Evolutionary conservation across 2,888 invertebrate species (phyloP).

Genomic region (Therioaphis trifolii): DNA sequence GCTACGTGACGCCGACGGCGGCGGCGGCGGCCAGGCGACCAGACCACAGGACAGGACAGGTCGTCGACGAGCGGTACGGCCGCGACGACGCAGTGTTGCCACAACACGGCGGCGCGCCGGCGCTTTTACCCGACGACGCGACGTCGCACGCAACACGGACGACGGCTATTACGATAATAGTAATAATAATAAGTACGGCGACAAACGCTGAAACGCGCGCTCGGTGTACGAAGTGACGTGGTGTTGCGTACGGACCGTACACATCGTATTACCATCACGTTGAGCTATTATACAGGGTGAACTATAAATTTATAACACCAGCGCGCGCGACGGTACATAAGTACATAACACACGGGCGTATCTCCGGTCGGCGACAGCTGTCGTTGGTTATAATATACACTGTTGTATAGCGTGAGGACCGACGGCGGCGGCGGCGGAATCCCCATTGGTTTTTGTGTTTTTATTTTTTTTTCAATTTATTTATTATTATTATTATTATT

Average conservation of each 20-base stretch:
- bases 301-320: too few relatives aligned
- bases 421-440: slow-evolving; percentile 25
- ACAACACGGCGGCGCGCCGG: not conserved
- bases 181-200: too few relatives aligned
- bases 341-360: slow-evolving; percentile 40
- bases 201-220: too few relatives aligned
- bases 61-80: not conserved
- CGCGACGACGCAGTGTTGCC: not conserved
- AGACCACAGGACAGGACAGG: too few relatives aligned
- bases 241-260: too few relatives aligned
- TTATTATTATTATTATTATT: too few relatives aligned
- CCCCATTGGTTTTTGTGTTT: slow-evolving; percentile 35
- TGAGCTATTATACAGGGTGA: too few relatives aligned
- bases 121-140: not conserved
- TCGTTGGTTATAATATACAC: too few relatives aligned
- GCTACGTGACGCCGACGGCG: not conserved
- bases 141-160: not conserved
- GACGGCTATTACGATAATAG: not conserved
- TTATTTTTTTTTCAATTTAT: not conserved
- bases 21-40: not conserved
- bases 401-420: too few relatives aligned
- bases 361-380: slow-evolving; percentile 13
- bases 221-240: too few relatives aligned
- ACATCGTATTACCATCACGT: too few relatives aligned
- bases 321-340: too few relatives aligned